A percentile compares a stretch with the other conserved stretches of the same genome.
Conservation (phyloP, 2,797 vertebrate species). For the Psittacula derbiana region DNA sequence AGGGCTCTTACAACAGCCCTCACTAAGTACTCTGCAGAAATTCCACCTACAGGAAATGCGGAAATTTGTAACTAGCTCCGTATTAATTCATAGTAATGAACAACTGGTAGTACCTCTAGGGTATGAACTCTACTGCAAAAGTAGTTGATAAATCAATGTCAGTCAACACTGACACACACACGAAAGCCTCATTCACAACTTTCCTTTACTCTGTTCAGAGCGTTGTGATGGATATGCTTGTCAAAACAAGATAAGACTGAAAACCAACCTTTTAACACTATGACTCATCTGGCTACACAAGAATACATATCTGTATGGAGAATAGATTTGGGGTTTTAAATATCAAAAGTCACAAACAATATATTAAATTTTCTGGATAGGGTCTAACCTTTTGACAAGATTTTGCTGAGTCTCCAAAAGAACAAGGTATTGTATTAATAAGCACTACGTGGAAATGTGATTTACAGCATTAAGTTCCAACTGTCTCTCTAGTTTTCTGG, state of each 20-base stretch:
- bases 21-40: background rate
- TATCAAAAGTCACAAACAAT: background rate
- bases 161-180: background rate
- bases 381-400: background rate
- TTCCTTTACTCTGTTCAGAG: background rate
- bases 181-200: background rate
- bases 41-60: background rate
- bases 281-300: constrained; percentile 37
- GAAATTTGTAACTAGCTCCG: background rate
- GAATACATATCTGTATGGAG: background rate
- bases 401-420: background rate
- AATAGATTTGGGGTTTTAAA: background rate
- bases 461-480: background rate
- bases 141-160: background rate
- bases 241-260: background rate
- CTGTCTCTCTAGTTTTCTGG: background rate
- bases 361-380: background rate
- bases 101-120: background rate
- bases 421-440: background rate
- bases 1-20: background rate
- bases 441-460: background rate
- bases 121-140: background rate
- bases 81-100: background rate
- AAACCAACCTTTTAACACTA: background rate
- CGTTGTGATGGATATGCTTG: background rate